Conservation (phyloP, 2,888 invertebrate genomes). For the Conchocele bisecta region DNA sequence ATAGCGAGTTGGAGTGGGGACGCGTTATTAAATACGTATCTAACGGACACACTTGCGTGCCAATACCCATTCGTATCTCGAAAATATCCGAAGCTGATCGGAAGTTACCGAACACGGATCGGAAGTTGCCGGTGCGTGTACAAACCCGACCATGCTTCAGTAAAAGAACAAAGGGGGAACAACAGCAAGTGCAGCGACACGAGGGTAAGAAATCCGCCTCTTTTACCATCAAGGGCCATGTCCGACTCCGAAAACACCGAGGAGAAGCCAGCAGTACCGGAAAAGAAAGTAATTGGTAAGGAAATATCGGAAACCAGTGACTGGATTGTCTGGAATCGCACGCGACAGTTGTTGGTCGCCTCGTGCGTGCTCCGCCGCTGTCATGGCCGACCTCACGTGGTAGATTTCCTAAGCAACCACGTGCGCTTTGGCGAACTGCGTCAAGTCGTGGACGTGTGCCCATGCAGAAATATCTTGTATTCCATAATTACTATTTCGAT, state of each 20-base stretch:
- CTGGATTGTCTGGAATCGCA: background rate
- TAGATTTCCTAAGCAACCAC: background rate
- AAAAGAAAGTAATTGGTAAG: conserved; percentile 86
- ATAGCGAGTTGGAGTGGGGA: too few relatives aligned
- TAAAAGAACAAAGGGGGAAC: conserved; percentile 70
- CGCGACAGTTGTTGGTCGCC: background rate
- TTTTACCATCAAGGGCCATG: conserved; percentile 86
- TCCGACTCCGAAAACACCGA: conserved; percentile 96
- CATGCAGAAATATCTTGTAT: too few relatives aligned
- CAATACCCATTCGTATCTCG: too few relatives aligned
- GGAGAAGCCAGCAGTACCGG: conserved; percentile 86
- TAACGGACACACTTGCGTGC: too few relatives aligned
- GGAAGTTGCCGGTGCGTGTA: too few relatives aligned
- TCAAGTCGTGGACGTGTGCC: too few relatives aligned
- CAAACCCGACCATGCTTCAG: too few relatives aligned
- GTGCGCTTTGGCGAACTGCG: background rate
- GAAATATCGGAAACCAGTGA: too few relatives aligned
- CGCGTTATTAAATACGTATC: too few relatives aligned
- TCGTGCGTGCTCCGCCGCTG: conserved; percentile 1
- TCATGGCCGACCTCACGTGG: conserved; percentile 46
- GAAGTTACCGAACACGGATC: too few relatives aligned
- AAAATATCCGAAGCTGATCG: too few relatives aligned
- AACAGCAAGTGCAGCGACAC: conserved; percentile 68
- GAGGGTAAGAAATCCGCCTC: conserved; percentile 69
- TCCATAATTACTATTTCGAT: too few relatives aligned